Percentiles rank a stretch among this genome's conserved stretches.
Evolutionary conservation across 1,140 invertebrate genomes (phyloP).

Genomic region (Zaprionus gabonicus): DNA sequence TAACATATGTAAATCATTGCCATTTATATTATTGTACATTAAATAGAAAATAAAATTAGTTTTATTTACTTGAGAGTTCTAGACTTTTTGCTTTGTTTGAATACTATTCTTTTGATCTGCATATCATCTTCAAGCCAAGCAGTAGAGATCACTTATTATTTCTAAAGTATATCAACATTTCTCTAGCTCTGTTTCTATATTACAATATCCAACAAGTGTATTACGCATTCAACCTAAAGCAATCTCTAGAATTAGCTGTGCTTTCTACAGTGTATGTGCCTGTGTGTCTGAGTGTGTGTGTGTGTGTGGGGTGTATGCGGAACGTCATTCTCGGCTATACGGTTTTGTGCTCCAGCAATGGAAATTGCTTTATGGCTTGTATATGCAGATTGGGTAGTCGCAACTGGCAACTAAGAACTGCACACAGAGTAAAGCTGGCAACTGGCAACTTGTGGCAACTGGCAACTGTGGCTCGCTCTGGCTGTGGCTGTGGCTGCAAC

Average conservation of each 20-base stretch:
- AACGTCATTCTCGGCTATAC: conserved; percentile 59
- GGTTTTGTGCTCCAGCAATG: conserved; percentile 64
- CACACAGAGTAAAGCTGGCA: conserved; percentile 14
- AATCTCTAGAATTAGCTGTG: neutral
- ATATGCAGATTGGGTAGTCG: conserved; percentile 79
- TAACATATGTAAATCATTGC: too few relatives aligned
- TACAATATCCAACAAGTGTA: neutral
- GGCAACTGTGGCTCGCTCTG: conserved; percentile 44
- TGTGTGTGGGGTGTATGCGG: conserved; percentile 35
- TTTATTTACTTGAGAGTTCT: too few relatives aligned
- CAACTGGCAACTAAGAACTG: conserved; percentile 30
- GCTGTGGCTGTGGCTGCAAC: conserved; percentile 32
- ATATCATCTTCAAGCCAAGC: too few relatives aligned
- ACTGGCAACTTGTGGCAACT: conserved; percentile 26
- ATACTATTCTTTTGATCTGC: too few relatives aligned
- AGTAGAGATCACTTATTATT: too few relatives aligned
- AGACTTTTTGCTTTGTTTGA: too few relatives aligned
- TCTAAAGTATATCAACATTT: too few relatives aligned
- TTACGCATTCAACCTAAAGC: neutral
- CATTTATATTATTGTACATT: too few relatives aligned
- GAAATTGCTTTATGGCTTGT: conserved; percentile 84
- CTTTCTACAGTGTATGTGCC: neutral
- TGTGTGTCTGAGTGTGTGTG: neutral
- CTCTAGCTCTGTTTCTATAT: too few relatives aligned
- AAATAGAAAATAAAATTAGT: too few relatives aligned